These are phyloP conservation scores for Notechis scutatus DNA, from an alignment of 2,113 vertebrate genomes.

Conservation along the genomic window DNA sequence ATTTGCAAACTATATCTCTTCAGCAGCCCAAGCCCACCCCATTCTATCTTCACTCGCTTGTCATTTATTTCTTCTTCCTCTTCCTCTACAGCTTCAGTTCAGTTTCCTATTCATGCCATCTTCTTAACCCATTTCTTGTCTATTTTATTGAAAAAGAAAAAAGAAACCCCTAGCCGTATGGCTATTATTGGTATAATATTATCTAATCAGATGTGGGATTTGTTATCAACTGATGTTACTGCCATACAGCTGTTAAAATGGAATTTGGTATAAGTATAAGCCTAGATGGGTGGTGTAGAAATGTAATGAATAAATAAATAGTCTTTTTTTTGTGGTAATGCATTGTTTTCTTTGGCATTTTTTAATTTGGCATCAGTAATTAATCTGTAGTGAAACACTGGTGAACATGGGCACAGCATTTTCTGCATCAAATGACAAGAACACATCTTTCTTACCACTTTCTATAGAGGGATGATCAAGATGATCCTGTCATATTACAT, in stretches of 20 bases:
- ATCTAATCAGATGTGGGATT: neutral
- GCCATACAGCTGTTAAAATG: too few relatives aligned
- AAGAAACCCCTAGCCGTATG: neutral
- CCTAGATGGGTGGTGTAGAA: neutral
- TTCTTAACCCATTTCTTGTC: neutral
- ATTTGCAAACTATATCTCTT: neutral
- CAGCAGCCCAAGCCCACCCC: neutral
- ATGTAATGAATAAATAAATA: neutral
- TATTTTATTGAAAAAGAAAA: neutral
- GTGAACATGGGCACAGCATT: too few relatives aligned
- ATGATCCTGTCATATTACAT: too few relatives aligned
- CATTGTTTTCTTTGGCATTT: neutral
- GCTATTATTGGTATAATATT: neutral
- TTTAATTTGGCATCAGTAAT: constrained; percentile 1
- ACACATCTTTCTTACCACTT: too few relatives aligned
- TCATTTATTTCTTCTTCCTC: neutral
- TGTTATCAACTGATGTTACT: neutral
- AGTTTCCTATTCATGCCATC: neutral
- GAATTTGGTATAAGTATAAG: neutral
- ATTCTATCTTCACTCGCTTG: neutral
- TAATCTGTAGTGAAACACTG: neutral
- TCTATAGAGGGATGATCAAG: too few relatives aligned
- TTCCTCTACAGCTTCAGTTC: neutral
- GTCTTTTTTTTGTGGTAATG: too few relatives aligned
- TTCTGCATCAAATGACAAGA: too few relatives aligned